Evolutionary conservation across 1,140 invertebrate genomes (phyloP).

Genomic region (Araneus ventricosus): DNA sequence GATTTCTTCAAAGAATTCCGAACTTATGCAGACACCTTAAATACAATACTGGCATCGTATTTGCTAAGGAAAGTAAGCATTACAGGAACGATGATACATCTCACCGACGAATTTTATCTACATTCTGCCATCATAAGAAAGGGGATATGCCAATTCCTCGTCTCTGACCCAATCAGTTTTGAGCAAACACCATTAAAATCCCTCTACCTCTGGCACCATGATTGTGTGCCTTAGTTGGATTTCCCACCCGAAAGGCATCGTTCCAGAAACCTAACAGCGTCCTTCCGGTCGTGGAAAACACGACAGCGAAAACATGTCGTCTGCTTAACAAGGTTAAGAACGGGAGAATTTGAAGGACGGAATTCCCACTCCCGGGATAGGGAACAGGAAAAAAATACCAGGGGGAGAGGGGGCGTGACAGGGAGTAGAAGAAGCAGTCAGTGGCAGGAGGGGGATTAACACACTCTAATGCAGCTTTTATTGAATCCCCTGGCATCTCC

Average conservation of each 20-base stretch:
- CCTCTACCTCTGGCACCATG: background rate
- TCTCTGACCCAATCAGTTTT: background rate
- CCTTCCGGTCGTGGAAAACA: background rate
- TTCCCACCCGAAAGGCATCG: background rate
- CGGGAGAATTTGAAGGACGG: background rate
- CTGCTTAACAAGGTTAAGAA: slow-evolving; percentile 34
- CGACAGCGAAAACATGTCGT: slow-evolving; percentile 10
- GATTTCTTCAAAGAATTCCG: too few relatives aligned
- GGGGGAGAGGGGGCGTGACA: background rate
- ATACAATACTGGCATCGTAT: too few relatives aligned
- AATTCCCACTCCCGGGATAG: slow-evolving; percentile 13
- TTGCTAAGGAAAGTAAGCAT: too few relatives aligned
- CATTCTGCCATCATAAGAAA: too few relatives aligned
- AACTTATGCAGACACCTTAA: too few relatives aligned
- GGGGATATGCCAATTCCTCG: too few relatives aligned
- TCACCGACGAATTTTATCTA: too few relatives aligned
- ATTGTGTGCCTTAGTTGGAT: background rate
- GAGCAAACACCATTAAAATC: background rate
- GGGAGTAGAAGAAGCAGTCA: background rate
- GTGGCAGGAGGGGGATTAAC: slow-evolving; percentile 39
- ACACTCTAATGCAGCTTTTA: slow-evolving; percentile 72
- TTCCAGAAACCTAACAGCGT: background rate
- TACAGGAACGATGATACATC: too few relatives aligned
- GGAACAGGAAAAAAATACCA: background rate
- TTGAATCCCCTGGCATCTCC: slow-evolving; percentile 52